Evolutionary conservation across 2,888 invertebrate genomes (phyloP).

Genomic region (Strigamia transsilvanica): DNA sequence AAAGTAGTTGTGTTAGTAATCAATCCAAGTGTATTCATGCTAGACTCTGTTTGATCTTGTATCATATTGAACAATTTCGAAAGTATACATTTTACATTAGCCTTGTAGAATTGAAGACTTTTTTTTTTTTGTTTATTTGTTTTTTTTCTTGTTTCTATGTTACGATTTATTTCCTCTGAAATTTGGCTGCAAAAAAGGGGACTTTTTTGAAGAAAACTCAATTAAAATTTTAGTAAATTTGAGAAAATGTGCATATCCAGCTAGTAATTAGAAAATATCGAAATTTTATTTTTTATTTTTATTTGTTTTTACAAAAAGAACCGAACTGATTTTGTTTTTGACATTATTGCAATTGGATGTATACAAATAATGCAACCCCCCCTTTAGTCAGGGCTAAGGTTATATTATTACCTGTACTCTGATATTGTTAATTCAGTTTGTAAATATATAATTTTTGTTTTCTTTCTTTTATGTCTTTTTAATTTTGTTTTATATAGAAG

Average conservation of each 20-base stretch:
- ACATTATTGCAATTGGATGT: slow-evolving; percentile 33
- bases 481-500: slow-evolving; percentile 7
- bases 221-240: background rate
- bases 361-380: background rate
- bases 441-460: background rate
- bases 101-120: background rate
- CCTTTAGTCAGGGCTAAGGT: background rate
- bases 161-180: background rate
- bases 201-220: background rate
- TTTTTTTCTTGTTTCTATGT: background rate
- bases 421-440: background rate
- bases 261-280: background rate
- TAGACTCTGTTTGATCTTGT: slow-evolving; percentile 45
- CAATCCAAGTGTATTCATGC: slow-evolving; percentile 43
- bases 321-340: background rate
- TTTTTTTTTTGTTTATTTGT: background rate
- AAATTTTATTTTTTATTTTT: background rate
- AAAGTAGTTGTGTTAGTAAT: slow-evolving; percentile 43
- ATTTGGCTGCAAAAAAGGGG: background rate
- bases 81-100: slow-evolving; percentile 42
- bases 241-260: slow-evolving; percentile 40
- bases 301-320: background rate
- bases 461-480: background rate
- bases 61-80: slow-evolving; percentile 42
- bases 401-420: background rate